Conservation (phyloP, 2,113 vertebrate genomes). For the Glaucomys volans region DNA sequence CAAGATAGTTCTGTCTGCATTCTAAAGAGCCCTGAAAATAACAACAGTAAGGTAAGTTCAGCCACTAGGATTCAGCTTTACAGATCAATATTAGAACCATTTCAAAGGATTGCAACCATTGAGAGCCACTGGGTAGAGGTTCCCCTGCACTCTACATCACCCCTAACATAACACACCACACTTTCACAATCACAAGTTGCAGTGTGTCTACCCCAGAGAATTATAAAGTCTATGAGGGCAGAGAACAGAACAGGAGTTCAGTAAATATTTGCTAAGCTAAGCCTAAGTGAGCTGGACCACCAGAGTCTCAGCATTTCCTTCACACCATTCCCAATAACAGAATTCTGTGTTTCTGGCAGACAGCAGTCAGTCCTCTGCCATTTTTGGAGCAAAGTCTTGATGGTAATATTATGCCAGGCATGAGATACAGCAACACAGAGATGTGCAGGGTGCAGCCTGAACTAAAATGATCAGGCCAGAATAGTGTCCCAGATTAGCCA, state of each 20-base stretch:
- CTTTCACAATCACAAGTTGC: slow-evolving; percentile 31
- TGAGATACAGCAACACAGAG: neutral
- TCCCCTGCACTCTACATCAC: neutral
- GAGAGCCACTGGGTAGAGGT: neutral
- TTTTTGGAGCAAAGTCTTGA: neutral
- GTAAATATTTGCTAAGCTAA: slow-evolving; percentile 40
- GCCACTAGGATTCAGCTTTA: neutral
- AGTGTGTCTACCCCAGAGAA: slow-evolving; percentile 30
- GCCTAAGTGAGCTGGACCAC: neutral
- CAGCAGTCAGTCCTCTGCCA: neutral
- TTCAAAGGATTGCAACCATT: neutral
- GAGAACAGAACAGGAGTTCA: neutral
- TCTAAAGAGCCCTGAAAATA: slow-evolving; percentile 11
- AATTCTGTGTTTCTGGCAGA: slow-evolving; percentile 12
- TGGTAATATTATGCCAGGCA: neutral
- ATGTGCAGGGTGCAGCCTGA: neutral
- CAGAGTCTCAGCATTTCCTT: slow-evolving; percentile 48
- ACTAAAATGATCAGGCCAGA: neutral
- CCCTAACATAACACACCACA: neutral
- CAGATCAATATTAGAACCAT: slow-evolving; percentile 60
- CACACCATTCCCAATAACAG: neutral
- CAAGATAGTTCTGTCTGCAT: slow-evolving; percentile 2
- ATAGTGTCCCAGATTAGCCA: neutral
- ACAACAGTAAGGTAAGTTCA: neutral
- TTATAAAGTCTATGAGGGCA: neutral